Conservation (phyloP, 2,113 vertebrate genomes). For the Ammodytes marinus region DNA sequence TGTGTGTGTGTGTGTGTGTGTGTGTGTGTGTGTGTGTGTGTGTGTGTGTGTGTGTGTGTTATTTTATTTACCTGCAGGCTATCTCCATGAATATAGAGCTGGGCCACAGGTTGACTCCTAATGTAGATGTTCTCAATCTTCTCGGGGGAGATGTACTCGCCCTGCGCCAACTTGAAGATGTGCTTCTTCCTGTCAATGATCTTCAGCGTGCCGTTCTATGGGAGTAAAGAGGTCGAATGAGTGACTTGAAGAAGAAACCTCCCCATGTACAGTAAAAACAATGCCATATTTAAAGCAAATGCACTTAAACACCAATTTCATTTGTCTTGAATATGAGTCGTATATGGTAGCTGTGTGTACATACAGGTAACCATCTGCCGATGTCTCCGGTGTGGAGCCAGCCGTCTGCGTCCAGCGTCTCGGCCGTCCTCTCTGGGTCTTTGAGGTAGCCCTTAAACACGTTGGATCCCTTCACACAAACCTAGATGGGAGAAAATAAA, state of each 20-base stretch:
- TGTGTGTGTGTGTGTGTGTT: neutral
- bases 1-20: neutral
- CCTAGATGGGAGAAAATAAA: slow-evolving; percentile 78
- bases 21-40: neutral
- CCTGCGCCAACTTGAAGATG: slow-evolving; percentile 98
- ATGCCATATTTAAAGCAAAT: neutral
- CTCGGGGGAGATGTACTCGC: slow-evolving; percentile 97
- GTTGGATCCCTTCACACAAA: slow-evolving; percentile 97
- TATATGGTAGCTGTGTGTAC: slow-evolving; percentile 52
- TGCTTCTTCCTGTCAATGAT: slow-evolving; percentile 99
- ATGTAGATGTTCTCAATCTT: slow-evolving; percentile 99
- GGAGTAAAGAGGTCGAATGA: neutral
- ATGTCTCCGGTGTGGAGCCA: slow-evolving; percentile 99
- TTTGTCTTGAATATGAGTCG: too few species aligned
- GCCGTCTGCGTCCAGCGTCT: slow-evolving; percentile 91
- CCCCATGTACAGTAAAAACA: neutral
- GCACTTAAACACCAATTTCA: neutral
- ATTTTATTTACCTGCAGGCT: slow-evolving; percentile 90
- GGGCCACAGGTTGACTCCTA: slow-evolving; percentile 93
- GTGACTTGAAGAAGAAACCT: neutral
- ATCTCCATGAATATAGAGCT: slow-evolving; percentile 96
- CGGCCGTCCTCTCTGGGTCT: slow-evolving; percentile 91
- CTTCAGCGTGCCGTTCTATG: slow-evolving; percentile 94
- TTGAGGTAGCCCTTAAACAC: slow-evolving; percentile 99
- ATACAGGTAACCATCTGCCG: slow-evolving; percentile 94